Conservation (phyloP, 2,113 vertebrate genomes). For the Chrysochloris asiatica region DNA sequence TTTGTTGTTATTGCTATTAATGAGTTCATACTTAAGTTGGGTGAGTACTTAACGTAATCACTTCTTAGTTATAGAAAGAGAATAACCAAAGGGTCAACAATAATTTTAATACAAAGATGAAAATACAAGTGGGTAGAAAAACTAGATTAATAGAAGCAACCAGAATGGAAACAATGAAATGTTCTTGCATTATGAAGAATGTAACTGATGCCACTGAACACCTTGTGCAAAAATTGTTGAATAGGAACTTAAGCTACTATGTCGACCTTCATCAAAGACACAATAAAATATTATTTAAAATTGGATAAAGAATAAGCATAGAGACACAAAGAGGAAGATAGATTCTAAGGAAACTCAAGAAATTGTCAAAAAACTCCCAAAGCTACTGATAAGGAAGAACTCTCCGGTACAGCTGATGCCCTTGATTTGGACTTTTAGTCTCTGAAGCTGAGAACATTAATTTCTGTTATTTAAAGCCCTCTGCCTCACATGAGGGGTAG, state of each 20-base stretch:
- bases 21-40: background rate
- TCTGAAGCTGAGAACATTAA: background rate
- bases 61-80: background rate
- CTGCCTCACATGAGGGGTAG: background rate
- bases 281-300: background rate
- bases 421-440: background rate
- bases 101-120: background rate
- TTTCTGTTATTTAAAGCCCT: background rate
- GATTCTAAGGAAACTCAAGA: background rate
- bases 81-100: background rate
- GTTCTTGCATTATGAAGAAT: background rate
- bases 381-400: background rate
- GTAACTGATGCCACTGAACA: background rate
- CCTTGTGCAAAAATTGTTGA: background rate
- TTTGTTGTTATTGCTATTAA: background rate
- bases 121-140: background rate
- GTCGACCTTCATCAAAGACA: background rate
- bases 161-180: background rate
- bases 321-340: background rate
- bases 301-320: background rate
- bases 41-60: background rate
- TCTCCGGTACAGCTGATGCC: background rate
- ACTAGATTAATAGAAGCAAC: background rate
- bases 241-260: background rate
- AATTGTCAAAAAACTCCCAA: background rate